Evolutionary conservation across 2,797 vertebrate species (phyloP), one percentile per base, ranked within the genome.

Genomic region (Malurus leucopterus): DNA sequence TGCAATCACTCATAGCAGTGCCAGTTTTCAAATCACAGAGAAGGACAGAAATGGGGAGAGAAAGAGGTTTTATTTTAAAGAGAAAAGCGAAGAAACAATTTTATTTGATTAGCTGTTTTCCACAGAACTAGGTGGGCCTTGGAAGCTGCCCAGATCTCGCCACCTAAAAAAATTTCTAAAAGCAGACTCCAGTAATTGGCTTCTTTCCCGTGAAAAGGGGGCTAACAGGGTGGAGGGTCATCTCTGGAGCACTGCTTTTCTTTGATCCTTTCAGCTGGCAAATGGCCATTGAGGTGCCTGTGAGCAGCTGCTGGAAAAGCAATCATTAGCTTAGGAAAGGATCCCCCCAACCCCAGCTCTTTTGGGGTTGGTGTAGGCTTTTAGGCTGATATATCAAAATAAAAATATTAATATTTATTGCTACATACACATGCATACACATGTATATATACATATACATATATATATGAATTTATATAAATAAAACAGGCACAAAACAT

Each of bases 11-110:
- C 65, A 76, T 29, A 36, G 59, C 77, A 1, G 8, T 93, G 72
- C 15, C 62, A 54, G 69, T 68, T 86, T 88, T 78, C 87, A 90
- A 78, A 82, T 86, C 86, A 77, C 72, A 73, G 29, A 27, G 70
- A 41, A 68, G 17, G 29, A 47, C 57, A 13, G 17, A 38, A 68
- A 29, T 9, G 5, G 21, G 21, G 21, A 64, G 11, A 29, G 27
- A 8, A 36, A 57, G 8, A 1, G 3, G 24, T 13, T 68, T 29
- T 71, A 13, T 55, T 67, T 70, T 73, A 64, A 40, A 21, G 55
- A 29, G 51, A 46, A 43, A 61, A 22, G 11, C 0, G 0, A 80
- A 14, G 55, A 70, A 81, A 53, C 11, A 6, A 6, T 29, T 79
- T 58, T 18, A 16, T 12, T 50, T 53, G 54, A 47, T 59, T 46